Conservation (phyloP, 1,140 invertebrate species). For the Leptinotarsa lineolata region DNA sequence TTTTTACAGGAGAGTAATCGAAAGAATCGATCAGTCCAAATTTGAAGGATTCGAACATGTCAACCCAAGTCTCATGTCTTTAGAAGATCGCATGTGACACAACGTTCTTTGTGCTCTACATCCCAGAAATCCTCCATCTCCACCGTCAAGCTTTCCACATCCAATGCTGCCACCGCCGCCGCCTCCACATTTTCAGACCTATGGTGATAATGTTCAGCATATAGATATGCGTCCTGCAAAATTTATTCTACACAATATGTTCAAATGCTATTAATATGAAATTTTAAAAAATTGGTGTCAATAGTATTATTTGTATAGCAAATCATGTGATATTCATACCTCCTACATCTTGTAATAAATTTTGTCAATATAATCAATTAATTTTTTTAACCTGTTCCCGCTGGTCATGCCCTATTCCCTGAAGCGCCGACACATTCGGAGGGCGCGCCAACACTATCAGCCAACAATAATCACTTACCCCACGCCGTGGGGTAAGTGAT, state of each 20-base stretch:
- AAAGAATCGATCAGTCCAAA: constrained; percentile 97
- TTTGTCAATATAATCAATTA: too few species aligned
- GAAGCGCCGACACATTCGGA: too few species aligned
- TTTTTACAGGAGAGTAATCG: constrained; percentile 82
- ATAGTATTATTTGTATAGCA: too few species aligned
- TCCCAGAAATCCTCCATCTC: constrained; percentile 59
- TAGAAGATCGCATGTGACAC: constrained; percentile 94
- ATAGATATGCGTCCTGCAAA: constrained; percentile 54
- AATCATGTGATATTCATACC: too few species aligned
- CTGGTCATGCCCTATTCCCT: too few species aligned
- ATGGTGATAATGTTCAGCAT: background rate
- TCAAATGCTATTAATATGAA: too few species aligned
- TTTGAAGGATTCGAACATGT: constrained; percentile 90
- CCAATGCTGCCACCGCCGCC: constrained; percentile 49
- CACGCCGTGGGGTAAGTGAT: too few species aligned
- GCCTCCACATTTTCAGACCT: constrained; percentile 51
- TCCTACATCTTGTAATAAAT: too few species aligned
- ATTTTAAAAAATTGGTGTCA: too few species aligned
- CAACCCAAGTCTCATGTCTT: constrained; percentile 96
- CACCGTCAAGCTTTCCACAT: background rate
- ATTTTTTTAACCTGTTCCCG: too few species aligned
- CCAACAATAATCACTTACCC: too few species aligned
- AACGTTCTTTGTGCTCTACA: constrained; percentile 69
- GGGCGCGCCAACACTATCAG: too few species aligned
- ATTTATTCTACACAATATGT: constrained; percentile 79